Percentiles rank a stretch among this genome's conserved stretches.
Conservation (phyloP, 1,140 invertebrate species). For the Macrocentrus cingulum region DNA sequence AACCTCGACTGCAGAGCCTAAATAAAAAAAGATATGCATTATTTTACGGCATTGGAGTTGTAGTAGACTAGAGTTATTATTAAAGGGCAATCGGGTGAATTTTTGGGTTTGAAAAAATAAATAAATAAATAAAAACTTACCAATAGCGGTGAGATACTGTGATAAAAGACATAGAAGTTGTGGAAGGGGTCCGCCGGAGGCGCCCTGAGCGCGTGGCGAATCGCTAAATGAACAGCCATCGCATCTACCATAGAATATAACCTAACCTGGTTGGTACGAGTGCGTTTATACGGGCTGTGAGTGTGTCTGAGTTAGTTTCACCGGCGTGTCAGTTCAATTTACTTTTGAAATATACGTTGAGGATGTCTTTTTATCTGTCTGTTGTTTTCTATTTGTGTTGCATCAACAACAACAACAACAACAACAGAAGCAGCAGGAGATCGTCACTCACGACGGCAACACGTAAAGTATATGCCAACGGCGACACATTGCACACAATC, state of each 20-base stretch:
- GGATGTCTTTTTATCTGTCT: background rate
- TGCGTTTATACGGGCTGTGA: slow-evolving; percentile 16
- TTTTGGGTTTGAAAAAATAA: too few relatives aligned
- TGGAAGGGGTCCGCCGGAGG: slow-evolving; percentile 27
- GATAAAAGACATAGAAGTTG: too few relatives aligned
- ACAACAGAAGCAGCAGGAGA: slow-evolving; percentile 2
- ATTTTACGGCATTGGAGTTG: too few relatives aligned
- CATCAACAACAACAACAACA: background rate
- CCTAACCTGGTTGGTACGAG: slow-evolving; percentile 1
- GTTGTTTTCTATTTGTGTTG: background rate
- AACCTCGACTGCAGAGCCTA: too few relatives aligned
- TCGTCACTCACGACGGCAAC: background rate
- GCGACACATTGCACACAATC: slow-evolving; percentile 12
- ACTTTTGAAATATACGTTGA: slow-evolving; percentile 30
- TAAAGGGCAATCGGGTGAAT: too few relatives aligned
- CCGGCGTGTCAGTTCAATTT: slow-evolving; percentile 25
- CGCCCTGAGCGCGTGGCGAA: slow-evolving; percentile 32
- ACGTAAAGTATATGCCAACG: slow-evolving; percentile 24
- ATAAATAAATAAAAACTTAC: too few relatives aligned
- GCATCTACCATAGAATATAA: slow-evolving; percentile 8
- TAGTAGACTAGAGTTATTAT: too few relatives aligned
- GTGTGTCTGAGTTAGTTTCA: background rate
- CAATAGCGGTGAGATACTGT: too few relatives aligned
- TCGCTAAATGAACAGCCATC: slow-evolving; percentile 37
- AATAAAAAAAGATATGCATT: too few relatives aligned